Base-by-base conservation (phyloP, 35 echinoderm and acorn worm genomes). In the Heliocidaris tuberculata region DNA sequence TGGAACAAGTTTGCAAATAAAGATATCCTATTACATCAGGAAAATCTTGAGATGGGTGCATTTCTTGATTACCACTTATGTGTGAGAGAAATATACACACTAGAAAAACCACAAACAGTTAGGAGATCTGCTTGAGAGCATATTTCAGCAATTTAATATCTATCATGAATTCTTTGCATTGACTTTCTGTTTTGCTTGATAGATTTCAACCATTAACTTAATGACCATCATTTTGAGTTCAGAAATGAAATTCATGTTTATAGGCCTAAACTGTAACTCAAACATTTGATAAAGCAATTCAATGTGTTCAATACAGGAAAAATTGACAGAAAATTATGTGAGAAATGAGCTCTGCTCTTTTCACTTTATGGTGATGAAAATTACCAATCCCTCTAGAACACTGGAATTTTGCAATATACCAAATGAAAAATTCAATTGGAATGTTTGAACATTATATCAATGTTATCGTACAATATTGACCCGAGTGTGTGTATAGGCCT, bases 61-160 rank as follows among this genome's bases (percentile, higher is more conserved):
- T 78, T 78, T 27, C 65, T 78, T 78, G 65, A 78, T 78, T 78
- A 78, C 65, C 65, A 78, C 65, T 78, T 78, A 24, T n/a, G 27
- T 24, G 17, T 7, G 65, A n/a, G 21, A 78, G 65, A 78, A 78
- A 78, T 78, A 78, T 24, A 78, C 65, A 78, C 65, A 78, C 65
- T 78, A 78, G 65, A 78, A 78, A 78, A 78, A 78, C 65, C 21
- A 78, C 65, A 27, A 24, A n/a, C 4, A 78, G 27, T 78, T 78
- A 21, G 27, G 65, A 56, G 52, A 56, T 78, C 6, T n/a, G 6
- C 65, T 78, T n/a, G 6, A 19, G 17, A 78, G 21, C 65, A 78
- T n/a, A 78, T 78, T 29, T 78, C 65, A 78, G 65, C 65, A 78
- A 78, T 78, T 78, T 78, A 78, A 78, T 78, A 78, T 78, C 21